These are phyloP conservation scores for Gasteruption jaculator DNA, from an alignment of 2,888 invertebrate species.

Conservation along the genomic window DNA sequence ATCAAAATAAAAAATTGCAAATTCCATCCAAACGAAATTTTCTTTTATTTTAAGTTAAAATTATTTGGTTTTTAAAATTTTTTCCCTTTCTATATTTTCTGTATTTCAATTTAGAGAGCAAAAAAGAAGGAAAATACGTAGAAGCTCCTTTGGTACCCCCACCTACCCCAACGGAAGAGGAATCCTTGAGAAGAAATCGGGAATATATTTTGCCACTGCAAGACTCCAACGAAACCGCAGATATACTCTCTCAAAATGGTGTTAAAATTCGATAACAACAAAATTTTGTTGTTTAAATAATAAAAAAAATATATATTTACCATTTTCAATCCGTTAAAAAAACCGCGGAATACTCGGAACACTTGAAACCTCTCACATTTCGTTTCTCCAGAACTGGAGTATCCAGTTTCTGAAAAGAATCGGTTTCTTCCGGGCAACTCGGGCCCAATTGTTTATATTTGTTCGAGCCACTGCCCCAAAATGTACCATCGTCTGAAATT, in stretches of 20 bases:
- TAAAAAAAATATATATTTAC: too few species aligned
- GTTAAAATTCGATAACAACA: too few species aligned
- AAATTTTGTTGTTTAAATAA: too few species aligned
- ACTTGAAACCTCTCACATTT: slow-evolving; percentile 39
- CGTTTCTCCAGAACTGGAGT: slow-evolving; percentile 20
- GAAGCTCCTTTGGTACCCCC: slow-evolving; percentile 8
- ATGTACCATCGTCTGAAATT: slow-evolving; percentile 58
- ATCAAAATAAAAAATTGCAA: too few species aligned
- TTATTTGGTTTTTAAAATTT: too few species aligned
- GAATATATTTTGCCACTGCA: slow-evolving; percentile 29
- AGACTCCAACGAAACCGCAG: slow-evolving; percentile 29
- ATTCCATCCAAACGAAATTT: too few species aligned
- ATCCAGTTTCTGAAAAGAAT: slow-evolving; percentile 34
- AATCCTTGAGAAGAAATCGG: slow-evolving; percentile 19
- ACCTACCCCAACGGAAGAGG: slow-evolving; percentile 24
- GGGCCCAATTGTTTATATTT: slow-evolving; percentile 75
- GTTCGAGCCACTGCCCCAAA: slow-evolving; percentile 79
- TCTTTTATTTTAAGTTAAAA: too few species aligned
- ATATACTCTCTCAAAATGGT: not conserved
- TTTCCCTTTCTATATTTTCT: too few species aligned
- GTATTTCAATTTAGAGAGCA: slow-evolving; percentile 5
- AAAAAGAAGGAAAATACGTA: not conserved
- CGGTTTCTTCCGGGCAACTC: too few species aligned
- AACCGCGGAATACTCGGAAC: slow-evolving; percentile 45
- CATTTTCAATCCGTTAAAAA: slow-evolving; percentile 31